Percentiles rank a stretch among this genome's conserved stretches.
Evolutionary conservation across 2,888 invertebrate species (phyloP).

Genomic region (Labia minor): DNA sequence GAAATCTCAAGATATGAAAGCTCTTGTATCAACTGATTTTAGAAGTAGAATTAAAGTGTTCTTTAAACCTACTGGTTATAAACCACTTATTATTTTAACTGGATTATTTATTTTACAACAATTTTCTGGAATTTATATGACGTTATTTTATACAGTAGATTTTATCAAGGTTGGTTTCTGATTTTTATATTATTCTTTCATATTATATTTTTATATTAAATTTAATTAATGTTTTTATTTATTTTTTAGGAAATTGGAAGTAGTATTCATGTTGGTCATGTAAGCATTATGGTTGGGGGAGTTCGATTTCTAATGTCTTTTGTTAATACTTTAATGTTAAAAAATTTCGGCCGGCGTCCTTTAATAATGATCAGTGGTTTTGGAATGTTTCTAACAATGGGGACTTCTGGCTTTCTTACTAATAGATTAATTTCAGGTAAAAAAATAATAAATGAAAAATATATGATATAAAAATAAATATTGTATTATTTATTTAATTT

Average conservation of each 20-base stretch:
- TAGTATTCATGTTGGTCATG: conserved; percentile 41
- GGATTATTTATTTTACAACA: conserved; percentile 48
- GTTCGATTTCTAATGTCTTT: conserved; percentile 47
- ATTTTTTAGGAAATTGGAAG: conserved; percentile 41
- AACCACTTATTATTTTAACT: conserved; percentile 44
- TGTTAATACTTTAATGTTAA: conserved; percentile 45
- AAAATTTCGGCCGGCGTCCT: conserved; percentile 42
- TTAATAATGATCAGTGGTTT: conserved; percentile 43
- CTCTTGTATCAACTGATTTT: conserved; percentile 30
- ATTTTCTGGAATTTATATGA: conserved; percentile 50
- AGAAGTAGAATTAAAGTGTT: conserved; percentile 37
- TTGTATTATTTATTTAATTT: not conserved
- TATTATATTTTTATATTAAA: not conserved
- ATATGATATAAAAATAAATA: not conserved
- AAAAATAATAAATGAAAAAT: not conserved
- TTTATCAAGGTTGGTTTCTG: conserved; percentile 42
- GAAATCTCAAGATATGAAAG: conserved; percentile 43
- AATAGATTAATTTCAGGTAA: conserved; percentile 35
- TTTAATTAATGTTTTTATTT: not conserved
- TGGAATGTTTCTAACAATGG: conserved; percentile 47
- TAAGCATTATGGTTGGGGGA: conserved; percentile 46
- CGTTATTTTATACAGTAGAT: conserved; percentile 48
- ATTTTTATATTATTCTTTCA: not conserved
- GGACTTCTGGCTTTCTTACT: conserved; percentile 45
- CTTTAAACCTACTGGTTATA: conserved; percentile 46